Evolutionary conservation across 2,113 vertebrate species (phyloP).

Genomic region (Entomyzon cyanotis): DNA sequence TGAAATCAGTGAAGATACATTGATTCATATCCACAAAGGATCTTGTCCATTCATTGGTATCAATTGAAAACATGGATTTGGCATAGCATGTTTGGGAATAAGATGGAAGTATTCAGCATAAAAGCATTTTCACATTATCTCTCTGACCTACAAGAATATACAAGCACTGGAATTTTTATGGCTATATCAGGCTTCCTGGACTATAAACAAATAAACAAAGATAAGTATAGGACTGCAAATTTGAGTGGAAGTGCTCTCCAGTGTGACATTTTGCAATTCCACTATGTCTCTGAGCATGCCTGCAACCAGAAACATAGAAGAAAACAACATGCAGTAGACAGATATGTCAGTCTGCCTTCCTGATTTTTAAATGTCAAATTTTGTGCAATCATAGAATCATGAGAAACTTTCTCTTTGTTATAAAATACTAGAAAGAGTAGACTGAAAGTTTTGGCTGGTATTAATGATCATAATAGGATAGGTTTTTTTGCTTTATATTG

Average conservation of each 20-base stretch:
- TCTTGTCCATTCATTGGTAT: not conserved
- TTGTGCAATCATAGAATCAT: not conserved
- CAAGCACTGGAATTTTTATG: not conserved
- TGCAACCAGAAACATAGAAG: not conserved
- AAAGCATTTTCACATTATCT: slow-evolving; percentile 13
- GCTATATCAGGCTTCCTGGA: not conserved
- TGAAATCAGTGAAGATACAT: slow-evolving; percentile 22
- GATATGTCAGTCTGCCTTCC: not conserved
- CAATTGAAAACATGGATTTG: not conserved
- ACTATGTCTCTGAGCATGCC: not conserved
- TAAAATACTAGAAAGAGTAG: not conserved
- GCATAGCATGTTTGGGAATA: not conserved
- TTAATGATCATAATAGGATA: not conserved
- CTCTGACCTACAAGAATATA: not conserved
- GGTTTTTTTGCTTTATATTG: not conserved
- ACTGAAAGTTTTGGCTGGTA: not conserved
- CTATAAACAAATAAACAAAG: not conserved
- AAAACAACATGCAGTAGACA: not conserved
- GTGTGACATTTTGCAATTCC: not conserved
- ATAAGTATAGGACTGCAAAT: not conserved
- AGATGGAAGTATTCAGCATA: not conserved
- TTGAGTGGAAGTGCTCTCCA: not conserved
- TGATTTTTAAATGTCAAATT: not conserved
- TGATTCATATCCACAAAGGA: slow-evolving; percentile 3
- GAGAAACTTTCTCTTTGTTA: not conserved